Base-by-base conservation (phyloP, 2,113 vertebrate genomes). In the Laticauda colubrina region DNA sequence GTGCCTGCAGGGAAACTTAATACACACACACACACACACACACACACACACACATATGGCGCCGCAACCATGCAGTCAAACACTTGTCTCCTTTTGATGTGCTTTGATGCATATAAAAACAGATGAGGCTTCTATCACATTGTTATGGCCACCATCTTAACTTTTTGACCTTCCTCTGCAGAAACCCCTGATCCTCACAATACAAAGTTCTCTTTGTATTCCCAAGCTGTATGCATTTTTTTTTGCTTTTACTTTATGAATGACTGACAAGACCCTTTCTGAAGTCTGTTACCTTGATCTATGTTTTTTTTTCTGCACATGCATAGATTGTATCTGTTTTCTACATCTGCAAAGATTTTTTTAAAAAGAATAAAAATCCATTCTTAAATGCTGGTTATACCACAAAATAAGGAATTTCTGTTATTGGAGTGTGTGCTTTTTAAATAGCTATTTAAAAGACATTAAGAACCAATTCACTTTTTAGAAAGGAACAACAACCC, bases 381-480 rank as follows among this genome's bases (percentile, higher is more conserved):
- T 24, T 53, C n/a, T 45, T 90, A 39, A 90, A 81, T 39, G 10
- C 26, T 81, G 48, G 64, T 39, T 39, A 55, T 56, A 24, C 45
- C 53, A 56, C 61, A 53, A 24, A 90, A 85, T n/a, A 45, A 91
- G 34, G 53, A 86, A 18, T 29, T 55, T 91, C 23, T 85, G 48
- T 14, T n/a, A 53, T 20, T 43, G 34, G n/a, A 81, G 39, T 81
- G 45, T 57, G 15, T 45, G 75, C 15, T 45, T 55, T 85, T 85
- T 56, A 86, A 85, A 91, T 26, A 69, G 39, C 23, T 24, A 45
- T 56, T 91, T 91, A 29, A 85, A 85, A 91, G 75, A 91, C 75
- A 86, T 86, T 54, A 86, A 91, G 54, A 85, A 9, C 51, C 90
- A 57, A 39, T 29, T 85, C 69, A n/a, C 53, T 85, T 85, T 61